Evolutionary conservation across 2,113 vertebrate genomes (phyloP).

Genomic region (Reinhardtius hippoglossoides): DNA sequence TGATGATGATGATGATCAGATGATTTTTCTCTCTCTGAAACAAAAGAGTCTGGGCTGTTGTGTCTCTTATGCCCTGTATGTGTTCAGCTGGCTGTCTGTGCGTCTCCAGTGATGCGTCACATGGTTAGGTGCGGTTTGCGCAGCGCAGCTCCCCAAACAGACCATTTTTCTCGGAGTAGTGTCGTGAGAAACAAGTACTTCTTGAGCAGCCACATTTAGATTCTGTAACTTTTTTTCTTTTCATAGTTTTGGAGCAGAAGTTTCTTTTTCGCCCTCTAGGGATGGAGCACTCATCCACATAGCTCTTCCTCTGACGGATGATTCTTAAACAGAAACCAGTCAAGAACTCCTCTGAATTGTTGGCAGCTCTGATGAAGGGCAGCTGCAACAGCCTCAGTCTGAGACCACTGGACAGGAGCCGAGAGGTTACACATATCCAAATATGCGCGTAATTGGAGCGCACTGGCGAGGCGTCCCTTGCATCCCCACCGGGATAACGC

Average conservation of each 20-base stretch:
- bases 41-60: not conserved
- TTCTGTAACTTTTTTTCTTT: slow-evolving; percentile 17
- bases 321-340: slow-evolving; percentile 12
- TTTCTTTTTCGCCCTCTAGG: not conserved
- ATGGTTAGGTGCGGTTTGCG: slow-evolving; percentile 56
- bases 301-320: slow-evolving; percentile 18
- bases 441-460: slow-evolving; percentile 80
- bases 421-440: slow-evolving; percentile 62
- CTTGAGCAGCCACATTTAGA: slow-evolving; percentile 9
- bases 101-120: slow-evolving; percentile 54
- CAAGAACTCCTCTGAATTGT: slow-evolving; percentile 13
- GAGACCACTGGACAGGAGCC: slow-evolving; percentile 52
- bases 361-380: slow-evolving; percentile 39
- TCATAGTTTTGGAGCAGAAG: slow-evolving; percentile 20
- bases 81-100: slow-evolving; percentile 23
- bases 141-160: slow-evolving; percentile 44
- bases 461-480: slow-evolving; percentile 77
- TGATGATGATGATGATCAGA: not conserved
- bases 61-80: not conserved
- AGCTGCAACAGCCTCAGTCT: slow-evolving; percentile 28
- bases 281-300: slow-evolving; percentile 1
- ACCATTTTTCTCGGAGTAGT: slow-evolving; percentile 10
- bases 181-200: slow-evolving; percentile 15
- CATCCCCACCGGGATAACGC: slow-evolving; percentile 51
- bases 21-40: not conserved